Conservation (phyloP, 2,113 vertebrate genomes). For the Verasper variegatus region DNA sequence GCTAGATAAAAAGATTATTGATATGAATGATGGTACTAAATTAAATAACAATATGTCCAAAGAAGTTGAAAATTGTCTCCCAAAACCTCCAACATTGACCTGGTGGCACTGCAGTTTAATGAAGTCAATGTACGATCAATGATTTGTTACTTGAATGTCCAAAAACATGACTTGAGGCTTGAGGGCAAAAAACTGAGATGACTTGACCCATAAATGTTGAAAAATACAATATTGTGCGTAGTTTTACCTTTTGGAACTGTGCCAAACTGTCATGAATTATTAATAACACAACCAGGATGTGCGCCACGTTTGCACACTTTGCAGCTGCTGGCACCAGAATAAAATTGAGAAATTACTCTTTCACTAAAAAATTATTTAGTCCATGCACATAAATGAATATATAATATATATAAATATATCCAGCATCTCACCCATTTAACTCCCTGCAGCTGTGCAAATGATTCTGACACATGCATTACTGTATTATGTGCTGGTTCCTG, state of each 20-base stretch:
- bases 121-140: not conserved
- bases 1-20: not conserved
- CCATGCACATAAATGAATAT: slow-evolving; percentile 7
- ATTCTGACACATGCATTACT: not conserved
- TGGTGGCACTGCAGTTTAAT: not conserved
- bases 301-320: slow-evolving; percentile 1
- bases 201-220: slow-evolving; percentile 6
- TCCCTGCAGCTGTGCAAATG: not conserved
- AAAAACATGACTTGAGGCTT: not conserved
- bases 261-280: slow-evolving; percentile 12
- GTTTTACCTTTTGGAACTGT: slow-evolving; percentile 4
- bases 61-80: too few species aligned
- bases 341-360: slow-evolving; percentile 15
- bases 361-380: slow-evolving; percentile 11
- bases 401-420: not conserved
- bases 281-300: slow-evolving; percentile 1
- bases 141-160: not conserved
- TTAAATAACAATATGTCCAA: not conserved
- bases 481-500: not conserved
- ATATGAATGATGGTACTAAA: not conserved
- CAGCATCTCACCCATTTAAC: slow-evolving; percentile 8
- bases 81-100: not conserved
- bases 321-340: slow-evolving; percentile 14
- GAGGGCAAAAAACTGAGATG: not conserved
- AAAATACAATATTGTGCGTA: not conserved